Base-by-base conservation (phyloP, 1,140 invertebrate species). In the Habropoda laboriosa region DNA sequence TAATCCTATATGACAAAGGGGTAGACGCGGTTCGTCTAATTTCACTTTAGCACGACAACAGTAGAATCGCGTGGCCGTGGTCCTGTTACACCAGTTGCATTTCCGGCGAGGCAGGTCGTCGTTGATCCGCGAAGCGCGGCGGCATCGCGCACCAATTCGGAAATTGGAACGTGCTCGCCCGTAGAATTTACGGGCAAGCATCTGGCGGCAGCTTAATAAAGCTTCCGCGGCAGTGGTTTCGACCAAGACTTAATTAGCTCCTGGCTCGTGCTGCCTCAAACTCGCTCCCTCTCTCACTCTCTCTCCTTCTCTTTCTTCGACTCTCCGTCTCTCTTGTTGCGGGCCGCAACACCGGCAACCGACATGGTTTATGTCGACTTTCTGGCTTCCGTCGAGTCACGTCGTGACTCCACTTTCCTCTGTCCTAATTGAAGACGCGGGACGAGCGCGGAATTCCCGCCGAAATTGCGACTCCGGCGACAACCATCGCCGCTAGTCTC, bases 151-250 rank as follows among this genome's bases (percentile, higher is more conserved):
- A 42, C 73, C 85, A 80, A 86, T 86, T 86, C 77, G 85, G 77
- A 86, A 86, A 86, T 86, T 86, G 80, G 85, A 81, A 86, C 68
- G 77, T 83, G 81, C 73, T 63, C 70, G 79, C 55, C 30, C 40
- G 47, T 71, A 70, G 76, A 80, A 86, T 85, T 85, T 87, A 85
- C 76, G 80, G 40, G 35, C 71, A 67, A 78, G 53, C 84, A 70
- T 79, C 77, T 80, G 84, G 74, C 76, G 80, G 81, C 68, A 70
- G 84, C 82, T 88, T 87, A 87, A 88, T 87, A 86, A 88, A 87
- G 77, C 85, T 74, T 76, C 63, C 80, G 63, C 58, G 71, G 63
- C 84, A 68, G 45, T 81, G 81, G 55, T 82, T 86, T 80, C 76
- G 71, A 58, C 64, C 74, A 76, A n/a, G 84, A 86, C 84, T 86